phyloP scores from a whole-genome alignment of 1,140 invertebrate species.

The Chymomyza costata region DNA sequence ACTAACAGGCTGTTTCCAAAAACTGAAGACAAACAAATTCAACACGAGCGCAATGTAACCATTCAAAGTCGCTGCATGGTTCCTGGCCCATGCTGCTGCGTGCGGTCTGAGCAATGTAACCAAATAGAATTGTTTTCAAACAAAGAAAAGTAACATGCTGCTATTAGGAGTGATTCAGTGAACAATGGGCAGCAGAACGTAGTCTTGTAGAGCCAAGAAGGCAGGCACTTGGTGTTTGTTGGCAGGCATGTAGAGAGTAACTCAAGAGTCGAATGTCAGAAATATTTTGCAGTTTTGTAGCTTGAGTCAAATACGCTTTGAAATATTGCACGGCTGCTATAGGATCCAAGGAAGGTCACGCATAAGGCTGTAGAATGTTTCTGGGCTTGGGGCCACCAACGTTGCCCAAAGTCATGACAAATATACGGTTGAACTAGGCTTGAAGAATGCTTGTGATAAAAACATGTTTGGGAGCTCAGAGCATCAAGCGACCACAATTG shows the following conservation, averaged over 20 bases:
- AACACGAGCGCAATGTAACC: constrained; percentile 5
- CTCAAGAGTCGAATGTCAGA: constrained; percentile 13
- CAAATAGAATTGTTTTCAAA: constrained; percentile 72
- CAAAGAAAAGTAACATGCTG: constrained; percentile 68
- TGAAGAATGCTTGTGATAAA: no score
- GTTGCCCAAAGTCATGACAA: constrained; percentile 48
- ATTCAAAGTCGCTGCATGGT: constrained; percentile 15
- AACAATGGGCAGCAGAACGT: constrained; percentile 65
- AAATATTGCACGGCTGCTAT: constrained; percentile 40
- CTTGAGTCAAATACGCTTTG: constrained; percentile 49
- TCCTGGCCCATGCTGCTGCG: constrained; percentile 36
- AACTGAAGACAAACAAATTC: constrained; percentile 26
- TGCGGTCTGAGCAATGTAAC: constrained; percentile 60
- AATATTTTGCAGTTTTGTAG: constrained; percentile 24
- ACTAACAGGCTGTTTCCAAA: no score
- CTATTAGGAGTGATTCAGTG: constrained; percentile 61
- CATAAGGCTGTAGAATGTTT: constrained; percentile 24
- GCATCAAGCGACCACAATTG: constrained; percentile 34
- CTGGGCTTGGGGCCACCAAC: constrained; percentile 18
- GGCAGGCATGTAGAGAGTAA: constrained; percentile 11
- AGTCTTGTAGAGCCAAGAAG: no score
- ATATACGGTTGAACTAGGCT: constrained; percentile 47
- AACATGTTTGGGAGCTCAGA: constrained; percentile 56
- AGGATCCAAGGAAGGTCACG: constrained; percentile 15
- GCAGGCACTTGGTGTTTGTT: constrained; percentile 7